Base-by-base conservation (phyloP, 1,140 invertebrate genomes). In the Microplitis mediator region DNA sequence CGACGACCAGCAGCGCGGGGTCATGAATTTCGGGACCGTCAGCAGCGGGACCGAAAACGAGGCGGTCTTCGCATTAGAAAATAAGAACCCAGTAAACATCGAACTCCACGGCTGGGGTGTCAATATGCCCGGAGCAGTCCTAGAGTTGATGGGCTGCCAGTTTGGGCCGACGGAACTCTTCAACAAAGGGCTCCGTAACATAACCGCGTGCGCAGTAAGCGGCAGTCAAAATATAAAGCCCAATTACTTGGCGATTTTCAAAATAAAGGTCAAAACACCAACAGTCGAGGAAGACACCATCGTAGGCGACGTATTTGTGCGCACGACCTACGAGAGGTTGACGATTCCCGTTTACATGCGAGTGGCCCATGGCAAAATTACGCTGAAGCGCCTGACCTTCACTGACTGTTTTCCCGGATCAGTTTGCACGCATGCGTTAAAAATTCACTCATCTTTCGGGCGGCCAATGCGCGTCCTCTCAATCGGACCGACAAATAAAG, bases 361-460 rank as follows among this genome's bases (percentile, higher is more conserved):
- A 76, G 88, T 92, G 5, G 89, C 90, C 0, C 85, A 90, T 56
- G 91, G 91, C 36, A 89, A 88, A 76, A 88, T 92, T 52, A 88
- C 90, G 31, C 88, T 91, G 36, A 90, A 92, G 75, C 89, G 90
- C 75, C 81, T 96, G 13, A 85, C 91, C 58, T 95, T 96, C 83
- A 90, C 92, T 71, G 91, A 95, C 84, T 93, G 93, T 76, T 96
- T 95, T 90, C 95, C 95, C 45, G 94, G 94, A 14, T 94, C 92
- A 82, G 89, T 94, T 58, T 95, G 93, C 79, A 88, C 90, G 54
- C 90, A 93, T 77, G 90, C 91, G 72, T 80, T 96, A 6, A 90
- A 90, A 78, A 90, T 95, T 31, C 89, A 93, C 67, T 95, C 93
- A 69, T 92, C 91, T 4, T 95, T 95, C 83, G 87, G 89, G 45